Base-by-base conservation (phyloP, 2,113 vertebrate species). In the Cottus gobio region DNA sequence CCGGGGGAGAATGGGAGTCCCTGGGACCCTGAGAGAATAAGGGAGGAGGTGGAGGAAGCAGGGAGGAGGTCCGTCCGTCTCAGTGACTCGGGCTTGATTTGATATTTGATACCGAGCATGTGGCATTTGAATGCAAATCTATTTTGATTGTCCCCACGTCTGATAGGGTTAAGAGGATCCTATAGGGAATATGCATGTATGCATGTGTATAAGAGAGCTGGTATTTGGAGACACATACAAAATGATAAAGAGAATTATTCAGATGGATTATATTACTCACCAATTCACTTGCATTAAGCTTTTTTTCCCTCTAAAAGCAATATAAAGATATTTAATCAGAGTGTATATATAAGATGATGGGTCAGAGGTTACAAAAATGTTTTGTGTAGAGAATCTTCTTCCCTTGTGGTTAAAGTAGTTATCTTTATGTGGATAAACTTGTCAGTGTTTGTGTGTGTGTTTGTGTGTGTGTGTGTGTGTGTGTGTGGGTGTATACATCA, bases 321-420 rank as follows among this genome's bases (percentile, higher is more conserved):
- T 96, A 96, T 95, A 95, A 95, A 95, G 56, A 73, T 95, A 96
- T 96, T 94, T 93, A 90, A 74, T 94, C 94, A 95, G 94, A 96
- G 95, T 95, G 96, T 96, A 95, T 95, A 94, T 95, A 95, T 95
- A 95, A 96, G 94, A 93, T 95, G 96, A 97, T 95, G 94, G 96
- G 96, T 96, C 95, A 95, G 93, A 75, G 92, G 79, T 91, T 94
- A 95, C 87, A 92, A 94, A 92, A 95, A 85, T 67, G 70, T 77
- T 90, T 95, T 70, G 3, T 80, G 58, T 13, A 37, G 78, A 65
- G 71, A 90, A 75, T 74, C 67, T 64, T 42, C 7, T 54, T 26
- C 83, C 54, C 69, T 77, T 73, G 68, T 22, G 57, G 62, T 70
- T 60, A 15, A 76, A 72, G 67, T 18, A 30, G 64, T 77, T 66